phyloP scores from a whole-genome alignment of 2,797 vertebrate species.

The Esox masquinongy region DNA sequence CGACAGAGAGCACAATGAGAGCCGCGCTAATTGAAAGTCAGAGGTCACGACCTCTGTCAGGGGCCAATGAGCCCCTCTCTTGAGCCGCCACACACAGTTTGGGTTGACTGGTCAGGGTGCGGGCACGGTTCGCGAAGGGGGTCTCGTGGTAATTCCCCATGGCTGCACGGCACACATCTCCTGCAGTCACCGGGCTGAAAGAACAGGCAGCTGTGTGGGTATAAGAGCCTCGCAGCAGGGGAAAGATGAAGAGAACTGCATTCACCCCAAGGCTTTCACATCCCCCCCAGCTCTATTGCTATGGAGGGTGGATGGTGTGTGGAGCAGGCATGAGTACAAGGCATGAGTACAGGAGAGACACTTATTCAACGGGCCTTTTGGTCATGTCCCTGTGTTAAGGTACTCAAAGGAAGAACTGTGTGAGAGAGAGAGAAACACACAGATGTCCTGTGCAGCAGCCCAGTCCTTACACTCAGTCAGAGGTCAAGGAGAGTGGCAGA shows the following conservation, averaged over 20 bases:
- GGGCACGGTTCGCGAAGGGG: background rate
- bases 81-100: background rate
- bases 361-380: constrained; percentile 50
- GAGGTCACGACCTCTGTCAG: constrained; percentile 49
- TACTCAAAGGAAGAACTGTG: background rate
- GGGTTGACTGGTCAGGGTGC: background rate
- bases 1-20: constrained; percentile 47
- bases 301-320: constrained; percentile 24
- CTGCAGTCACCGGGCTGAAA: background rate
- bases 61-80: constrained; percentile 8
- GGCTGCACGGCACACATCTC: constrained; percentile 19
- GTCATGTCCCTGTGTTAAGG: constrained; percentile 27
- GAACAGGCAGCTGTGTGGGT: constrained; percentile 34
- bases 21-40: constrained; percentile 61
- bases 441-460: constrained; percentile 22
- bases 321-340: constrained; percentile 4
- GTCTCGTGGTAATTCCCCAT: constrained; percentile 37
- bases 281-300: constrained; percentile 23
- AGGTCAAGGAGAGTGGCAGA: constrained; percentile 9
- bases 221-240: constrained; percentile 42
- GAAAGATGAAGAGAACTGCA: constrained; percentile 40
- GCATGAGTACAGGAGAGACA: constrained; percentile 19
- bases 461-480: constrained; percentile 7
- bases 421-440: constrained; percentile 18
- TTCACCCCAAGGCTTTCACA: constrained; percentile 54